These are phyloP conservation scores for Habroteleia sp. DNA, from an alignment of 2,888 invertebrate genomes.

Conservation along the genomic window DNA sequence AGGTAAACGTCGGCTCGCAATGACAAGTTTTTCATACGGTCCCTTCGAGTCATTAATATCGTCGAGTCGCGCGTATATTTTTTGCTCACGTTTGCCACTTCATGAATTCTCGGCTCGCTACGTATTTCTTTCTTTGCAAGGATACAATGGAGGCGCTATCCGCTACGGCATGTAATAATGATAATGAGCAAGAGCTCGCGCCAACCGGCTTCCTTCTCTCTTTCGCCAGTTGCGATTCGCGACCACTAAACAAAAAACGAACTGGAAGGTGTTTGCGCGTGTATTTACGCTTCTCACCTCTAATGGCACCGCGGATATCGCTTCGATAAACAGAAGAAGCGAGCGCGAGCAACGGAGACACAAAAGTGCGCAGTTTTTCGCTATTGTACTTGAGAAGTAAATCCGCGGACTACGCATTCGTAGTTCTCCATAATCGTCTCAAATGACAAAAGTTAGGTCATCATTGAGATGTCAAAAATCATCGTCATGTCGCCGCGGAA, in stretches of 20 bases:
- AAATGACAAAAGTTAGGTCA: constrained; percentile 40
- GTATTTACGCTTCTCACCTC: constrained; percentile 75
- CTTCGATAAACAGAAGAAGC: constrained; percentile 65
- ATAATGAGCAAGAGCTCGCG: constrained; percentile 70
- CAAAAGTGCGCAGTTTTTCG: constrained; percentile 11
- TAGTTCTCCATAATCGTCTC: constrained; percentile 32
- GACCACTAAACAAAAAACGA: constrained; percentile 51
- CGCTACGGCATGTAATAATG: constrained; percentile 73
- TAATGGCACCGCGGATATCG: constrained; percentile 66
- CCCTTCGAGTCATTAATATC: constrained; percentile 59
- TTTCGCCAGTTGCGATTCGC: constrained; percentile 50
- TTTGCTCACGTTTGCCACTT: constrained; percentile 65
- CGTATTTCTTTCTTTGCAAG: constrained; percentile 56
- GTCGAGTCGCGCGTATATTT: constrained; percentile 43
- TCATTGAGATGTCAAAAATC: constrained; percentile 41
- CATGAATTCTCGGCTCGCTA: constrained; percentile 61
- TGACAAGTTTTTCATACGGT: constrained; percentile 45
- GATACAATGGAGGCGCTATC: constrained; percentile 58
- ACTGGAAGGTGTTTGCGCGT: constrained; percentile 76
- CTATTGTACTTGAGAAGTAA: constrained; percentile 55
- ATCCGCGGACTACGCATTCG: constrained; percentile 20
- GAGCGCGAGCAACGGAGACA: constrained; percentile 36
- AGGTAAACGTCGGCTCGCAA: constrained; percentile 15
- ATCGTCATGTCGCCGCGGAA: constrained; percentile 9
- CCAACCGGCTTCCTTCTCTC: constrained; percentile 34